Conservation (phyloP, 2,113 vertebrate genomes). For the Sapajus apella region DNA sequence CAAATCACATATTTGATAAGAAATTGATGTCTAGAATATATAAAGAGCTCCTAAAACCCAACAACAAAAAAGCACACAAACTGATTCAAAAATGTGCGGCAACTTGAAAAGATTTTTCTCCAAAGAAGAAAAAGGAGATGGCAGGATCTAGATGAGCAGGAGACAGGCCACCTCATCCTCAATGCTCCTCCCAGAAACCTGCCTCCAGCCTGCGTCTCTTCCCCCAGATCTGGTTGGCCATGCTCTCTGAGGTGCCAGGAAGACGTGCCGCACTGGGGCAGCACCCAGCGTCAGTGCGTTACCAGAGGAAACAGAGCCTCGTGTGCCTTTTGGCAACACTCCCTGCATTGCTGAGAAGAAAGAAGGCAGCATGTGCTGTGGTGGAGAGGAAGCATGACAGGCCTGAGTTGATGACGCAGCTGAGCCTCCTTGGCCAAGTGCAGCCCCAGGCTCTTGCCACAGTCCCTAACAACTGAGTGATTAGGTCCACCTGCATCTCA, state of each 20-base stretch:
- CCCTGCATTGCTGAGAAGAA: background rate
- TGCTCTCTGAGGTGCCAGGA: too few species aligned
- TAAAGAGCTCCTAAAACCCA: background rate
- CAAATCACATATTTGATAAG: background rate
- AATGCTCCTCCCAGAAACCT: too few species aligned
- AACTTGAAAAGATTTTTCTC: background rate
- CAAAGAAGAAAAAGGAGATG: background rate
- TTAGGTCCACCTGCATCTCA: background rate
- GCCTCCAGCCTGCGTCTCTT: too few species aligned
- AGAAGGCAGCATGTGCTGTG: background rate
- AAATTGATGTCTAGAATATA: background rate
- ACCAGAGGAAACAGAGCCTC: background rate
- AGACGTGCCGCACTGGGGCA: background rate
- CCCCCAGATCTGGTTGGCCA: too few species aligned
- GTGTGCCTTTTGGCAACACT: background rate
- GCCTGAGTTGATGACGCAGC: too few species aligned
- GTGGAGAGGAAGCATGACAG: background rate
- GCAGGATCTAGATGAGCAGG: too few species aligned
- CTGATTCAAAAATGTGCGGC: background rate
- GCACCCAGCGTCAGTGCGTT: fast-evolving
- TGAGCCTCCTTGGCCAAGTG: too few species aligned
- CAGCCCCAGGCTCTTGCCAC: background rate
- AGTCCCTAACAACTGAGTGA: background rate
- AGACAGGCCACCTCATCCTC: too few species aligned
- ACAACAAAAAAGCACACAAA: background rate